Percentiles rank a stretch among this genome's conserved stretches.
phyloP scores from a whole-genome alignment of 2,797 vertebrate species.

The Rachycentron canadum region DNA sequence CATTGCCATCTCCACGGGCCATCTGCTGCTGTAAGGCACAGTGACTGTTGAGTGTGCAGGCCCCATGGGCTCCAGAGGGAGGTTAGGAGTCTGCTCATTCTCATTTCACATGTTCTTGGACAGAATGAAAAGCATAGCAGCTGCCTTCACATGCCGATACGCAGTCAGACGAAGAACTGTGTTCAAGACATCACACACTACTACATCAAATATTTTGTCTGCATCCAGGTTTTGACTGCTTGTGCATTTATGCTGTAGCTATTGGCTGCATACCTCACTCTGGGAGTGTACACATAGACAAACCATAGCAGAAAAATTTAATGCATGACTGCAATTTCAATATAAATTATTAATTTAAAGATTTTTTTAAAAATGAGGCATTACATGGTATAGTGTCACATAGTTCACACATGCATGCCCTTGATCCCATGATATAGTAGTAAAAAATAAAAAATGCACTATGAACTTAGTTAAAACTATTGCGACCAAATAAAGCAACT shows the following conservation, averaged over 20 bases:
- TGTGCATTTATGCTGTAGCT: not conserved
- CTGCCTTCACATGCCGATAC: constrained; percentile 19
- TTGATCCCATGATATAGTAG: too few relatives aligned
- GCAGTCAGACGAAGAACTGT: constrained; percentile 14
- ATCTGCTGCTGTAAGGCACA: constrained; percentile 44
- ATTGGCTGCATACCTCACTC: not conserved
- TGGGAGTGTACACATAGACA: not conserved
- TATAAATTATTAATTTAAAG: not conserved
- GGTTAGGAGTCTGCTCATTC: constrained; percentile 58
- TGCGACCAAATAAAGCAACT: too few relatives aligned
- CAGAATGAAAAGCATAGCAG: constrained; percentile 48
- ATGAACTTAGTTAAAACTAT: too few relatives aligned
- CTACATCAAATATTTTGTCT: constrained; percentile 2
- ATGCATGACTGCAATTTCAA: not conserved
- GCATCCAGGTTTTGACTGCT: constrained; percentile 1
- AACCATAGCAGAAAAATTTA: not conserved
- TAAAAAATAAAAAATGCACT: too few relatives aligned
- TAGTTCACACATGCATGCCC: not conserved
- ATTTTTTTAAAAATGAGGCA: not conserved
- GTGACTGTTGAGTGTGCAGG: constrained; percentile 37
- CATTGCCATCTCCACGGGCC: constrained; percentile 40
- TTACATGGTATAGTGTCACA: not conserved
- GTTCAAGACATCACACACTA: not conserved
- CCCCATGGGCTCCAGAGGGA: constrained; percentile 26
- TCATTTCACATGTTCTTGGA: constrained; percentile 57